phyloP scores from a whole-genome alignment of 1,140 invertebrate genomes.

The Drosophila parvula region DNA sequence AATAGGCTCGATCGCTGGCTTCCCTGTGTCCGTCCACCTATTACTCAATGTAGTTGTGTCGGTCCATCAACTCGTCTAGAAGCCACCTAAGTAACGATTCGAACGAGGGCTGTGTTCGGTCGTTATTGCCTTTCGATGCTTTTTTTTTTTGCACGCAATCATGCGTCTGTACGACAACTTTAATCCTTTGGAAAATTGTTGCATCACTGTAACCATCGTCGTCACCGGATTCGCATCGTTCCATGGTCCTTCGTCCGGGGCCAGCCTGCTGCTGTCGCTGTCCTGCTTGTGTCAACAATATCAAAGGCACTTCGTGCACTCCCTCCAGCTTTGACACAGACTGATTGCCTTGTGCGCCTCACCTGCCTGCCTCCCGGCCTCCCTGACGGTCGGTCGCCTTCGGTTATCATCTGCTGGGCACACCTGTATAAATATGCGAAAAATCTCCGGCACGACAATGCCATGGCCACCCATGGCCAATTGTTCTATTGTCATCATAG shows the following conservation, averaged over 20 bases:
- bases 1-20: background rate
- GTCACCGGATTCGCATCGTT: background rate
- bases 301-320: constrained; percentile 52
- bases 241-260: constrained; percentile 5
- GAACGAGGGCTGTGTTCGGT: background rate
- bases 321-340: constrained; percentile 58
- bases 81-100: background rate
- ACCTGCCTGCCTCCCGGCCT: background rate
- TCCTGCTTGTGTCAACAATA: constrained; percentile 57
- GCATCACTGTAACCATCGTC: constrained; percentile 16
- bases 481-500: constrained; percentile 63
- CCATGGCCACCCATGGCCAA: constrained; percentile 33
- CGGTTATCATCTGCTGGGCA: constrained; percentile 53
- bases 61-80: background rate
- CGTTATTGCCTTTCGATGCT: constrained; percentile 35
- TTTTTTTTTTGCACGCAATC: constrained; percentile 35
- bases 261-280: constrained; percentile 16
- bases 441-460: constrained; percentile 32
- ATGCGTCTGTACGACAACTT: constrained; percentile 59
- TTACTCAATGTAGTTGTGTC: background rate
- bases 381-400: constrained; percentile 16
- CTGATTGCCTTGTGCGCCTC: constrained; percentile 50
- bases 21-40: background rate
- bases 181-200: constrained; percentile 59
- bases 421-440: constrained; percentile 60